Evolutionary conservation across 1,140 invertebrate genomes (phyloP).

Genomic region (Scaptomyza hsui): DNA sequence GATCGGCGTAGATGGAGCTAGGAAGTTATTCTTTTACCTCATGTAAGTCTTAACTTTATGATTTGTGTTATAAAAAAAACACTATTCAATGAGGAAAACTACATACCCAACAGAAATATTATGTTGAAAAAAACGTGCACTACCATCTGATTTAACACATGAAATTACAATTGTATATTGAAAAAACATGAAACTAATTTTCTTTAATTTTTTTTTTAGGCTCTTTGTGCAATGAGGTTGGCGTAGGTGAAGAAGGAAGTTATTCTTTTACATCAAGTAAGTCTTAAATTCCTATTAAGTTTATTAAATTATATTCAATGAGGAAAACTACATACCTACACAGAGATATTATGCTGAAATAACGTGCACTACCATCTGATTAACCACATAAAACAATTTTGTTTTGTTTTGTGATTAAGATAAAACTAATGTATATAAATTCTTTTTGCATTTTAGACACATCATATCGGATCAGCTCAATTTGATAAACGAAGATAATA

Average conservation of each 20-base stretch:
- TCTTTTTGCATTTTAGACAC: slow-evolving; percentile 21
- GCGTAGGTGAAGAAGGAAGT: not conserved
- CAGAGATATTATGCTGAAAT: slow-evolving; percentile 48
- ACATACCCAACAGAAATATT: slow-evolving; percentile 55
- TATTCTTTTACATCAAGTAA: slow-evolving; percentile 3
- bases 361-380: slow-evolving; percentile 57
- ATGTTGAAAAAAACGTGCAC: slow-evolving; percentile 76
- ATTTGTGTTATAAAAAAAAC: too few species aligned
- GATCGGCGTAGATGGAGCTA: not conserved
- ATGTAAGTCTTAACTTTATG: not conserved
- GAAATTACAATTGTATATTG: not conserved
- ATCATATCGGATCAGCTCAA: not conserved
- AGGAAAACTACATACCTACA: slow-evolving; percentile 44
- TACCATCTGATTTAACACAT: slow-evolving; percentile 58
- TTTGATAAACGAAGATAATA: slow-evolving; percentile 2
- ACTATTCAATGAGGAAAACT: not conserved
- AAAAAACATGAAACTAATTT: slow-evolving; percentile 4
- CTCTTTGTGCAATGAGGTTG: not conserved
- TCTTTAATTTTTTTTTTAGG: not conserved
- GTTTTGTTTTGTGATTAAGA: not conserved
- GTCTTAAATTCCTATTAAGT: not conserved
- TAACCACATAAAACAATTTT: slow-evolving; percentile 7
- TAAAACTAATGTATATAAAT: not conserved
- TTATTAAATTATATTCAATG: not conserved
- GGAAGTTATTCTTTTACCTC: not conserved